These are phyloP conservation scores for Trissolcus brochymenae DNA, from an alignment of 2,888 invertebrate genomes.

Conservation along the genomic window DNA sequence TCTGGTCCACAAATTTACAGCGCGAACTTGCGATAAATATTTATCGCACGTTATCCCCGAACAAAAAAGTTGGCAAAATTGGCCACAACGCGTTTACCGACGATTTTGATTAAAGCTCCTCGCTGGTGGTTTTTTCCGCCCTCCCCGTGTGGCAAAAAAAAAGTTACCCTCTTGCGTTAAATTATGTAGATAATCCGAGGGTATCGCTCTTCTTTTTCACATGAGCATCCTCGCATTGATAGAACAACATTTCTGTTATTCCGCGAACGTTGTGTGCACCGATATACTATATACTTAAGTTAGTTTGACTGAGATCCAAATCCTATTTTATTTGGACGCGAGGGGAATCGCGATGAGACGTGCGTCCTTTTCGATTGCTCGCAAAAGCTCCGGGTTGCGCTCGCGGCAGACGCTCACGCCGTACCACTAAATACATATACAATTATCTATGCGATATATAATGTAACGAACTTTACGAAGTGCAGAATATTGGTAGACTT, in stretches of 20 bases:
- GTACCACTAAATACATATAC: conserved; percentile 42
- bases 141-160: conserved; percentile 16
- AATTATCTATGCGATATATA: conserved; percentile 49
- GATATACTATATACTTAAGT: conserved; percentile 52
- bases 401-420: conserved; percentile 21
- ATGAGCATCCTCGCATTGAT: conserved; percentile 42
- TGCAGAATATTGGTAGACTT: conserved; percentile 47
- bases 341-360: conserved; percentile 52
- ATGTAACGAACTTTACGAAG: conserved; percentile 50
- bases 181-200: conserved; percentile 52
- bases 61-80: conserved; percentile 23
- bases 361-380: conserved; percentile 24
- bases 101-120: conserved; percentile 47
- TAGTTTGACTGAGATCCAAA: conserved; percentile 55
- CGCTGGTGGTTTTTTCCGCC: conserved; percentile 24
- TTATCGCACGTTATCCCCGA: conserved; percentile 31
- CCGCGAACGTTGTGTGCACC: conserved; percentile 46
- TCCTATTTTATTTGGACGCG: conserved; percentile 51
- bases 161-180: conserved; percentile 30
- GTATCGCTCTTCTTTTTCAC: conserved; percentile 46
- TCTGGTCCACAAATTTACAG: conserved; percentile 46
- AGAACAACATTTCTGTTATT: conserved; percentile 55
- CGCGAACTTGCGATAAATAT: conserved; percentile 41
- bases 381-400: conserved; percentile 11
- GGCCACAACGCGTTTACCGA: conserved; percentile 25